Percentiles rank a stretch among this genome's conserved stretches.
phyloP scores from a whole-genome alignment of 2,888 invertebrate species.

The Tricholauxania praeusta region DNA sequence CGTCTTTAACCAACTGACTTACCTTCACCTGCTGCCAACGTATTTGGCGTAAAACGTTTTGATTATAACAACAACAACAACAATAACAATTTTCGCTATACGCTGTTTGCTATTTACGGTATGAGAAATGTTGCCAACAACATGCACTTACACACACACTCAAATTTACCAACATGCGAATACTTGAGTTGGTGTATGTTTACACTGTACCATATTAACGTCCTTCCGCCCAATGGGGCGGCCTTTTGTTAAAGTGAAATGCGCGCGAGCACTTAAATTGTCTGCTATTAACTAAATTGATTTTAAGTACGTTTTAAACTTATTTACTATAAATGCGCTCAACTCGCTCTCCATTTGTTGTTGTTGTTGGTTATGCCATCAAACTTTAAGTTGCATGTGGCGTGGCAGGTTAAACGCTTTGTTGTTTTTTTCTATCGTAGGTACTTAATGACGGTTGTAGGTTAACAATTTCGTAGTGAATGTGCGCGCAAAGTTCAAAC shows the following conservation, averaged over 20 bases:
- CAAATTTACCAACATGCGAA: too few species aligned
- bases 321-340: conserved; percentile 49
- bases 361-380: not conserved
- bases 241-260: conserved; percentile 47
- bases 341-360: conserved; percentile 17
- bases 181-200: conserved; percentile 7
- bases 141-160: too few species aligned
- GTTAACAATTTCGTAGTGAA: conserved; percentile 8
- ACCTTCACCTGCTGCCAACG: not conserved
- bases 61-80: not conserved
- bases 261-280: conserved; percentile 63
- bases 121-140: too few species aligned
- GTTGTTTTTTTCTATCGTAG: not conserved
- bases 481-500: conserved; percentile 10
- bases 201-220: not conserved
- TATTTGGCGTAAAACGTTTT: conserved; percentile 13
- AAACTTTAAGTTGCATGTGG: conserved; percentile 14
- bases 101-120: too few species aligned
- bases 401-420: conserved; percentile 27
- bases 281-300: conserved; percentile 69
- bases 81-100: too few species aligned
- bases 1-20: not conserved
- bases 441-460: not conserved
- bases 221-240: conserved; percentile 35
- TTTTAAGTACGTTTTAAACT: conserved; percentile 66